phyloP scores from a whole-genome alignment of 2,797 vertebrate genomes.

The Buceros bicornis region DNA sequence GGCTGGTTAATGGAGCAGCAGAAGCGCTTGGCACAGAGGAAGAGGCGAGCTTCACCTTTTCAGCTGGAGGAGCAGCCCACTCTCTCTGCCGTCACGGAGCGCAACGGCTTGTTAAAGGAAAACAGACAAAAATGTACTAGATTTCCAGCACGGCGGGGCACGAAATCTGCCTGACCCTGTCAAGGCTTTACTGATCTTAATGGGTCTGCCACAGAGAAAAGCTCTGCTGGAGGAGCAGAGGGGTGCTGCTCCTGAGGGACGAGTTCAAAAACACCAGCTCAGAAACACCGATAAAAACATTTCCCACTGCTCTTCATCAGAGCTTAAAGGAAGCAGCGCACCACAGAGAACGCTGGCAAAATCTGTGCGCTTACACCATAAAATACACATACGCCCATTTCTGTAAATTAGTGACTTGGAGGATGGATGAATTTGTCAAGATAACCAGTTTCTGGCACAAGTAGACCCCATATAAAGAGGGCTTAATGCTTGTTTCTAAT shows the following conservation, averaged over 20 bases:
- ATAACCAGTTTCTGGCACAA: background rate
- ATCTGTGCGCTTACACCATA: background rate
- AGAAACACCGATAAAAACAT: slow-evolving; percentile 40
- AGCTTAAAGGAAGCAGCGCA: background rate
- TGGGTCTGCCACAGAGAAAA: slow-evolving; percentile 42
- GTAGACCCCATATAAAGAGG: background rate
- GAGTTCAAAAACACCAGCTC: slow-evolving; percentile 17
- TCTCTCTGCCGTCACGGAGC: background rate
- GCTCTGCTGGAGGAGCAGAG: background rate
- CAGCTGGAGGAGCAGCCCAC: slow-evolving; percentile 23
- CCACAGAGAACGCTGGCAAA: background rate
- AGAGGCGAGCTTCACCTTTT: background rate
- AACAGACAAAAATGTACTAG: slow-evolving; percentile 15
- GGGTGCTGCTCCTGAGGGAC: slow-evolving; percentile 17
- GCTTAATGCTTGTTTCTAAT: slow-evolving; percentile 40
- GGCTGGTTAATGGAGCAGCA: slow-evolving; percentile 37
- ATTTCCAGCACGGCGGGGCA: slow-evolving; percentile 7
- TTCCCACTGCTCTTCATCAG: slow-evolving; percentile 35
- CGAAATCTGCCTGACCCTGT: slow-evolving; percentile 13
- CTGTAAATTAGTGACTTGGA: background rate
- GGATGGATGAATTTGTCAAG: background rate
- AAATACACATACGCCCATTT: background rate
- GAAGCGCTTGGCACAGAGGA: background rate
- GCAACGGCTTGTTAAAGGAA: background rate
- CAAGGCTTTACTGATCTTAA: slow-evolving; percentile 38